Base-by-base conservation (phyloP, 2,888 invertebrate genomes). In the Nymphalis urticae region DNA sequence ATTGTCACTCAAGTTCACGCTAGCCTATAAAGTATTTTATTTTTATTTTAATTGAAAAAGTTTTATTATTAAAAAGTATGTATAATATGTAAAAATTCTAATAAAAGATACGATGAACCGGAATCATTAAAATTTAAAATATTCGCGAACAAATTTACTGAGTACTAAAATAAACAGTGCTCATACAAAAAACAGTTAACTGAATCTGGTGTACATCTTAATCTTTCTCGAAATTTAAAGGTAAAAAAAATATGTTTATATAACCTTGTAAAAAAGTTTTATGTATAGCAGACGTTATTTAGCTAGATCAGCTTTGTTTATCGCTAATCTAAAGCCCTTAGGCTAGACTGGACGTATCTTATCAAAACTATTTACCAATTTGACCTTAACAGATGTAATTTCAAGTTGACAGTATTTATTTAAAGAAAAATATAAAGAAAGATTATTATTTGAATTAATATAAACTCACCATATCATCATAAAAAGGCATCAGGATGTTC, bases 391-490 rank as follows among this genome's bases (percentile, higher is more conserved):
- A 51, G 10, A 19, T 21, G n/a, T 51, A n/a, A 58, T 17, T 58
- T 16, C 13, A 32, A 58, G 27, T 36, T 32, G 10, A 27, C 13
- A 56, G 7, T 8, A 9, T 27, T 27, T 56, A 9, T 16, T 56
- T 32, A n/a, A 10, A 58, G 13, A 32, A 16, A 32, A 32, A n/a
- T 9, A 5, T n/a, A 19, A 5, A 36, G 17, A 32, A 32, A n/a
- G 32, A n/a, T n/a, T 6, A 2, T n/a, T 42, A 19, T 47, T 59
- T 13, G 10, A 16, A 5, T 36, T 17, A 6, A 50, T 58, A 9
- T n/a, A 66, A 47, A 74, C 92, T 90, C 75, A 92, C 92, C 84
- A 88, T 86, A 77, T 88, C 88, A 90, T 91, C 87, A 86, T 92
- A 90, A 86, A 84, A 84, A 80, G 91, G 89, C 91, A 92, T 92